Evolutionary conservation across 2,797 vertebrate species (phyloP).

Genomic region (Hydrophis major): DNA sequence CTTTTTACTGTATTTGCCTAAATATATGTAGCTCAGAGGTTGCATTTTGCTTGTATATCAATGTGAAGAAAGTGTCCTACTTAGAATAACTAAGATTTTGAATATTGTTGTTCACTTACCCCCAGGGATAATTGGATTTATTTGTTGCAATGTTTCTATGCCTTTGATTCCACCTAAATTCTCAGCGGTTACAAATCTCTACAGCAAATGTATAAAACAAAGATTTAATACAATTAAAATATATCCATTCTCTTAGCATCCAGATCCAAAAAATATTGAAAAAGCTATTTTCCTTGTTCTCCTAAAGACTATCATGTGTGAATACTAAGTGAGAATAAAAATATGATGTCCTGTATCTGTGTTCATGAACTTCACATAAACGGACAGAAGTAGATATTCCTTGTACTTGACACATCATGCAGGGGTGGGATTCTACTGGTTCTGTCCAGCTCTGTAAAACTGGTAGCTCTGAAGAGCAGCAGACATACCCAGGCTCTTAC

Average conservation of each 20-base stretch:
- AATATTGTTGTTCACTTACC: not conserved
- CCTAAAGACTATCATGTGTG: not conserved
- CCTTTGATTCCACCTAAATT: not conserved
- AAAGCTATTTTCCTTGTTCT: not conserved
- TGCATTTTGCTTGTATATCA: not conserved
- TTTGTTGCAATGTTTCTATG: not conserved
- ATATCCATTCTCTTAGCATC: not conserved
- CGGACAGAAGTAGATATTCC: not conserved
- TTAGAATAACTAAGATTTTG: not conserved
- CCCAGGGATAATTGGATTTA: not conserved
- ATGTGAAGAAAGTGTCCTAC: not conserved
- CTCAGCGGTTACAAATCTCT: not conserved
- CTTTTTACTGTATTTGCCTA: not conserved
- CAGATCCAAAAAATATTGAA: not conserved
- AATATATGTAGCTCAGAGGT: not conserved
- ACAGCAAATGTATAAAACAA: not conserved
- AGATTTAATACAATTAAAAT: not conserved
- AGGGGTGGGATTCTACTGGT: too few species aligned
- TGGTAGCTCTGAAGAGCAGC: too few species aligned
- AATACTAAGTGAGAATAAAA: not conserved
- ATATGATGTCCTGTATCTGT: not conserved
- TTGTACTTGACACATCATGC: not conserved
- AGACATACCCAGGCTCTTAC: too few species aligned
- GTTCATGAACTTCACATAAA: not conserved
- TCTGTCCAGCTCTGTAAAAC: too few species aligned